These are phyloP conservation scores for Orestias chungarensis DNA, from an alignment of 2,797 vertebrate species.

Conservation along the genomic window DNA sequence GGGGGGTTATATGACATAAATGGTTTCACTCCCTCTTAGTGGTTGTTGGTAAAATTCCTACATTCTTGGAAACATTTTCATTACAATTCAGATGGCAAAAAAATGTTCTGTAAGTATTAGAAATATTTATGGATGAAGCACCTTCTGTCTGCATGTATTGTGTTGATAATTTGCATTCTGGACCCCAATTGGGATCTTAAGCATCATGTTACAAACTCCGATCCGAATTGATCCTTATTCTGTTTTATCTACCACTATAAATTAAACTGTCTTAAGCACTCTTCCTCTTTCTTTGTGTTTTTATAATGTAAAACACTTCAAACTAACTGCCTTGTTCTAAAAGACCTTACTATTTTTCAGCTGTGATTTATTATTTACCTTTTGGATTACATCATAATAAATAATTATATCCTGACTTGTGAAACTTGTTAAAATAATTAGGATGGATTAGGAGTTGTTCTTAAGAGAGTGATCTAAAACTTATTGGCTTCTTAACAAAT, in stretches of 20 bases:
- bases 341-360: neutral
- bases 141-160: neutral
- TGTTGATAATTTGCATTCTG: conserved; percentile 5
- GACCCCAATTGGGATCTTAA: conserved; percentile 10
- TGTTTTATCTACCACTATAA: neutral
- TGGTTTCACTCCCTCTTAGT: conserved; percentile 8
- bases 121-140: conserved; percentile 24
- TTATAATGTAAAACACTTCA: no score
- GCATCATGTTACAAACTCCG: neutral
- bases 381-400: neutral
- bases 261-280: neutral
- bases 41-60: conserved; percentile 13
- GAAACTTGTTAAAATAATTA: neutral
- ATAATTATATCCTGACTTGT: neutral
- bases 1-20: conserved; percentile 11
- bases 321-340: neutral
- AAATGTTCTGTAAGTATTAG: conserved; percentile 22
- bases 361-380: neutral
- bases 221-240: no score
- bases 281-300: no score
- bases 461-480: neutral
- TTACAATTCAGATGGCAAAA: conserved; percentile 13
- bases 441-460: neutral
- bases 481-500: neutral
- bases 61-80: conserved; percentile 19